Base-by-base conservation (phyloP, 2,797 vertebrate species). In the Sebastes vulpes region DNA sequence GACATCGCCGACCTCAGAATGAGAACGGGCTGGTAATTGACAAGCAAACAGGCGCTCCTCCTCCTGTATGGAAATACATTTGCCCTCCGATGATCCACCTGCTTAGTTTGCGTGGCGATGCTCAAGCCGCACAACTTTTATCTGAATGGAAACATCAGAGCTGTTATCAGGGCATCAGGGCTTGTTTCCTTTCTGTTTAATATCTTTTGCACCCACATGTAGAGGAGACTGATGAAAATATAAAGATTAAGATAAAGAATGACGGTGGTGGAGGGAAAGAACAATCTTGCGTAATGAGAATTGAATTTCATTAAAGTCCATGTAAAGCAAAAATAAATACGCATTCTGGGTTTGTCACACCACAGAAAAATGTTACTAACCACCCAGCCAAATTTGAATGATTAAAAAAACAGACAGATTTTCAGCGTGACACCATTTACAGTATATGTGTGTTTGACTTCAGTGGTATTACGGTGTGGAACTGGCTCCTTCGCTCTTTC, bases 111-210 rank as follows among this genome's bases (percentile, higher is more conserved):
- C 2, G 10, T 9, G 21, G 57, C 0, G 14, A 58, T 9, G 28
- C 25, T 42, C 35, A 6, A 32, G 18, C 2, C 2, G 1, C 50
- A 46, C 14, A 60, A 26, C 46, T 32, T 65, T 65, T 32, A 79
- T 72, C 59, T 77, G 12, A 72, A 50, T 10, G 52, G 66, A 86
- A 84, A 74, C 48, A 76, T 75, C n/a, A 1, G 56, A 60, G 35
- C 16, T 59, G 18, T 57, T 54, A 23, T 75, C 42, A 23, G n/a
- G n/a, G n/a, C n/a, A n/a, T n/a, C n/a, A n/a, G 72, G 29, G 6
- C 1, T 6, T 16, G 25, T 61, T 79, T 79, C 38, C 23, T 2
- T 10, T 21, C 20, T 11, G 58, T 14, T 65, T 1, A 35, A 12
- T 60, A 2, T 48, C 2, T 70, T 52, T 50, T 48, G 28, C 25